Conservation (phyloP, 2,888 invertebrate genomes). For the Tenodera sinensis region DNA sequence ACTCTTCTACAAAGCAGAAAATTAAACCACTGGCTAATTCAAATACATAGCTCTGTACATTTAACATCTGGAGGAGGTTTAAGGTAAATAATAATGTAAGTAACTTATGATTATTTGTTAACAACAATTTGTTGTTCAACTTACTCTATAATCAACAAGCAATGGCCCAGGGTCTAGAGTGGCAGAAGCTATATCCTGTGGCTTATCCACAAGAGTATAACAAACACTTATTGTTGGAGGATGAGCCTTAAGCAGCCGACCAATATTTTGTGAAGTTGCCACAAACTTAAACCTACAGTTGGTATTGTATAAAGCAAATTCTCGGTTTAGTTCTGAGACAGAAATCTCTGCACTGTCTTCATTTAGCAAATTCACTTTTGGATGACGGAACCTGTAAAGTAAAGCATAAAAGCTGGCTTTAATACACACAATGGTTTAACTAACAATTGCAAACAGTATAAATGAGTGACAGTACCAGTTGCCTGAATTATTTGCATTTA, state of each 20-base stretch:
- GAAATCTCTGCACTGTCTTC: slow-evolving; percentile 36
- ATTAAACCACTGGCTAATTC: too few relatives aligned
- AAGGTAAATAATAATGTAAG: too few relatives aligned
- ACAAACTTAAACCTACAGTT: slow-evolving; percentile 43
- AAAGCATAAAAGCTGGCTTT: neutral
- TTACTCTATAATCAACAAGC: slow-evolving; percentile 31
- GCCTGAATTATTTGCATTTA: too few relatives aligned
- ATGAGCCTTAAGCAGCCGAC: slow-evolving; percentile 39
- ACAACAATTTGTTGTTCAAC: neutral
- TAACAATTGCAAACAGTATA: too few relatives aligned
- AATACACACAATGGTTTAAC: too few relatives aligned
- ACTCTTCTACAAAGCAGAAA: too few relatives aligned
- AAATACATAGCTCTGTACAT: too few relatives aligned
- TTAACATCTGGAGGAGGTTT: too few relatives aligned
- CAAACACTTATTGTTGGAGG: slow-evolving; percentile 43
- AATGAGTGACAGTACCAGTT: too few relatives aligned
- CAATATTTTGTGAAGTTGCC: slow-evolving; percentile 40
- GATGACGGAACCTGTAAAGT: slow-evolving; percentile 42
- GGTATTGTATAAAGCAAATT: slow-evolving; percentile 39
- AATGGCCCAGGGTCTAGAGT: slow-evolving; percentile 39
- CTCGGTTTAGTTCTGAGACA: slow-evolving; percentile 35
- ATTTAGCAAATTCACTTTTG: slow-evolving; percentile 41
- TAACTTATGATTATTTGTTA: neutral
- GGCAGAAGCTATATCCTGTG: slow-evolving; percentile 37
- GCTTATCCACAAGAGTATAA: slow-evolving; percentile 35